A percentile compares a stretch with the other conserved stretches of the same genome.
phyloP scores from a whole-genome alignment of 2,888 invertebrate species.

The Macrosiphum euphorbiae region DNA sequence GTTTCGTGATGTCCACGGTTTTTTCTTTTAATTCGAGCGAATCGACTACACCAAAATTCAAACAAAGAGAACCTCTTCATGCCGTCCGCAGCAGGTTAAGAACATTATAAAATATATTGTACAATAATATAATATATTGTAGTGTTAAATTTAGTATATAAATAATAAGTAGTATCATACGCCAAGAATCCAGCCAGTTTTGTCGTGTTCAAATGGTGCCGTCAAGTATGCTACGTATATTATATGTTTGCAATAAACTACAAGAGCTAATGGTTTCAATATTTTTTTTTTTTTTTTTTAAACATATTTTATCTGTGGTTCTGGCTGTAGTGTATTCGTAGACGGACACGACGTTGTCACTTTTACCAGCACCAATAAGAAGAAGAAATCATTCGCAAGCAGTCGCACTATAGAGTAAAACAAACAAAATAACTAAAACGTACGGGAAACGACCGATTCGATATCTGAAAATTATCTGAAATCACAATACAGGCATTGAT shows the following conservation, averaged over 20 bases:
- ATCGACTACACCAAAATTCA: neutral
- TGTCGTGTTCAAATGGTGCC: neutral
- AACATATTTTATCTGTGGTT: neutral
- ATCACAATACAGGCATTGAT: neutral
- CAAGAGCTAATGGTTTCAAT: conserved; percentile 9
- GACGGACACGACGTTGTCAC: neutral
- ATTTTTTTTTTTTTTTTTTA: neutral
- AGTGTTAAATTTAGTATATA: neutral
- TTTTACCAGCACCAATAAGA: neutral
- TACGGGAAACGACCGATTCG: neutral
- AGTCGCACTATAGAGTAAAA: neutral
- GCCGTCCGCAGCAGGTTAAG: neutral
- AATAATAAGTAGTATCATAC: conserved; percentile 7
- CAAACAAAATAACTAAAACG: neutral
- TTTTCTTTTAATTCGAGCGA: neutral
- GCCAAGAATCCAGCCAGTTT: neutral
- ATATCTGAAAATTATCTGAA: neutral
- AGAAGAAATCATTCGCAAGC: neutral
- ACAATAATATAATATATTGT: neutral
- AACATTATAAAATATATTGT: neutral
- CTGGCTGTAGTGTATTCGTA: neutral
- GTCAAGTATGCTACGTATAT: neutral
- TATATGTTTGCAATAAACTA: neutral
- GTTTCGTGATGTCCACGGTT: neutral
- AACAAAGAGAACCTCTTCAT: neutral